phyloP scores from a whole-genome alignment of 2,113 vertebrate species.

The Cyanoramphus novaezelandiae region DNA sequence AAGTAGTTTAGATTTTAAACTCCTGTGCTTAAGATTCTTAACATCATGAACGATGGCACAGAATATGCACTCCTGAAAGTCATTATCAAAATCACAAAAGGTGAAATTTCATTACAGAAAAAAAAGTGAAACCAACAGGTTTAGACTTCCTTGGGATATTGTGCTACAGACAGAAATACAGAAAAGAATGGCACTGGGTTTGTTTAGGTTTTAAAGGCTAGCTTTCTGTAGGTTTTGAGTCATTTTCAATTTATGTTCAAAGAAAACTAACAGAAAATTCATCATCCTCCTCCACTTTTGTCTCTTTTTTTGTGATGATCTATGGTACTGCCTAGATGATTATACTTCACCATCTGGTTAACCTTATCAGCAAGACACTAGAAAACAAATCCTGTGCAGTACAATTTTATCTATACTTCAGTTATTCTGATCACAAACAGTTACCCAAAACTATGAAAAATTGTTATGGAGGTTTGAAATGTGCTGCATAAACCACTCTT shows the following conservation, averaged over 20 bases:
- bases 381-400: constrained; percentile 60
- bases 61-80: neutral
- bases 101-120: neutral
- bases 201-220: neutral
- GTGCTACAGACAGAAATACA: neutral
- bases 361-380: constrained; percentile 69
- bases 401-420: constrained; percentile 58
- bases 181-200: neutral
- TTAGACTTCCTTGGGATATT: neutral
- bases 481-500: constrained; percentile 37
- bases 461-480: constrained; percentile 62
- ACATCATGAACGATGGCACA: neutral
- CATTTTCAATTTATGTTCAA: constrained; percentile 18
- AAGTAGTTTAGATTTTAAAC: neutral
- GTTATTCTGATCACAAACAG: constrained; percentile 62
- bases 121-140: neutral
- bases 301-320: constrained; percentile 23
- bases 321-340: constrained; percentile 49
- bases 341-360: constrained; percentile 67
- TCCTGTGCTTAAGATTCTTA: neutral
- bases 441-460: constrained; percentile 66
- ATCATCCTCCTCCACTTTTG: neutral
- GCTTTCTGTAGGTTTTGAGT: neutral
- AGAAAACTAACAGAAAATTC: constrained; percentile 55
- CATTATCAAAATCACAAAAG: neutral